Evolutionary conservation across 2,888 invertebrate species (phyloP).

Genomic region (Caenorhabditis sp.): DNA sequence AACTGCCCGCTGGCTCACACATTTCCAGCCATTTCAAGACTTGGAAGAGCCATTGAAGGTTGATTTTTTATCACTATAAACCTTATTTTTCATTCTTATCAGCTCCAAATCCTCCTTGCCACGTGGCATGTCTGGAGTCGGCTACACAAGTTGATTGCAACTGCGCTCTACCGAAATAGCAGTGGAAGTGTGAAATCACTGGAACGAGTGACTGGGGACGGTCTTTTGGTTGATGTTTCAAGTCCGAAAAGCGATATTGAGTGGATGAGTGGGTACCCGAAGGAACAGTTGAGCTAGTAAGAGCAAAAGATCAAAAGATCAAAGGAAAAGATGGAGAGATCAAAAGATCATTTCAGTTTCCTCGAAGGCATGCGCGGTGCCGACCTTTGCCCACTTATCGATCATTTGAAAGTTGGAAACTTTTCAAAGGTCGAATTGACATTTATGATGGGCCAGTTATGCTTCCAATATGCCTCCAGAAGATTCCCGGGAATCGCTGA

Average conservation of each 20-base stretch:
- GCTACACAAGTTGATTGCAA: conserved; percentile 43
- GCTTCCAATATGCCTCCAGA: conserved; percentile 21
- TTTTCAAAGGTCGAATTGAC: conserved; percentile 18
- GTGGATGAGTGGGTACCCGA: conserved; percentile 33
- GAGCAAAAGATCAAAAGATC: neutral
- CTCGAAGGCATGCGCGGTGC: conserved; percentile 17
- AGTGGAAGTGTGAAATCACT: conserved; percentile 3
- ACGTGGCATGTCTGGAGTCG: conserved; percentile 50
- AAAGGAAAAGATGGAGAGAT: neutral
- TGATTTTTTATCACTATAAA: no score
- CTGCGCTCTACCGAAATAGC: conserved; percentile 7
- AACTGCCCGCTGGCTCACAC: conserved; percentile 57
- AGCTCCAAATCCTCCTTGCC: conserved; percentile 55
- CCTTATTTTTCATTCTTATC: neutral
- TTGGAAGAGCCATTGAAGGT: conserved; percentile 44
- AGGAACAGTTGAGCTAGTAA: conserved; percentile 31
- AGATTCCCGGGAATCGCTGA: conserved; percentile 12
- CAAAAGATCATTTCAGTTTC: conserved; percentile 13
- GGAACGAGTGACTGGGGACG: conserved; percentile 16
- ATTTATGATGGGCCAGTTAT: conserved; percentile 33
- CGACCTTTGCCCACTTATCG: conserved; percentile 30
- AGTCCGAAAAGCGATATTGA: neutral
- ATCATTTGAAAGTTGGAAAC: conserved; percentile 12
- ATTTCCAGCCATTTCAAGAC: conserved; percentile 52
- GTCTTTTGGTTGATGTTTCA: conserved; percentile 8